Percentiles rank a stretch among this genome's conserved stretches.
Conservation (phyloP, 2,797 vertebrate genomes). For the Sebastes diploproa region DNA sequence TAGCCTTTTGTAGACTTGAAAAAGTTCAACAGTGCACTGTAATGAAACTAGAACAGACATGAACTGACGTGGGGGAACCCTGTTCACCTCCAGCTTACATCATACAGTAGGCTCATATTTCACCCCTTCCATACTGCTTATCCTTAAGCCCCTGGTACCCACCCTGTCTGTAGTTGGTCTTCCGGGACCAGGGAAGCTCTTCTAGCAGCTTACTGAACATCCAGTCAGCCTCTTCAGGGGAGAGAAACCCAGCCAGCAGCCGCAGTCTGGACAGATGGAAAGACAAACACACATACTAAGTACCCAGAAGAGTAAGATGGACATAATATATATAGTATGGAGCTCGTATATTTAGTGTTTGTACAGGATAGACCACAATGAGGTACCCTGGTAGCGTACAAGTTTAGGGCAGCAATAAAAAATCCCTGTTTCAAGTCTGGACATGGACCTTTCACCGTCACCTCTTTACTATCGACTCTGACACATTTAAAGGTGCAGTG, state of each 20-base stretch:
- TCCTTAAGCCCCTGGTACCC: conserved; percentile 3
- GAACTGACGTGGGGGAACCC: background rate
- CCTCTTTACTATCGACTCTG: background rate
- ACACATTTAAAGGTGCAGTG: no score
- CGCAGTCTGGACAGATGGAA: conserved; percentile 75
- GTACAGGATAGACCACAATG: background rate
- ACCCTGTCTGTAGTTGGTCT: conserved; percentile 85
- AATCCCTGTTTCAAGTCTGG: background rate
- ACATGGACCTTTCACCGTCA: background rate
- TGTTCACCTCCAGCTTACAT: background rate
- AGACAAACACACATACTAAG: background rate
- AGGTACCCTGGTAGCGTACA: no score
- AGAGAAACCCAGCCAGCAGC: conserved; percentile 88
- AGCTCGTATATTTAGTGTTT: background rate
- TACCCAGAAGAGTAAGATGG: background rate
- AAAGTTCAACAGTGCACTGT: background rate
- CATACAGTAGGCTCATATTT: background rate
- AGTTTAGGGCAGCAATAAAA: background rate
- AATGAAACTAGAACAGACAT: background rate
- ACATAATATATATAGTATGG: background rate
- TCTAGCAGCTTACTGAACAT: conserved; percentile 88
- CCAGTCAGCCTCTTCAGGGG: conserved; percentile 88
- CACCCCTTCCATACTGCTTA: background rate
- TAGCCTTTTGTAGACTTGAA: background rate
- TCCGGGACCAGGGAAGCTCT: conserved; percentile 93